Evolutionary conservation across 2,113 vertebrate genomes (phyloP).

Genomic region (Notiomystis cincta): DNA sequence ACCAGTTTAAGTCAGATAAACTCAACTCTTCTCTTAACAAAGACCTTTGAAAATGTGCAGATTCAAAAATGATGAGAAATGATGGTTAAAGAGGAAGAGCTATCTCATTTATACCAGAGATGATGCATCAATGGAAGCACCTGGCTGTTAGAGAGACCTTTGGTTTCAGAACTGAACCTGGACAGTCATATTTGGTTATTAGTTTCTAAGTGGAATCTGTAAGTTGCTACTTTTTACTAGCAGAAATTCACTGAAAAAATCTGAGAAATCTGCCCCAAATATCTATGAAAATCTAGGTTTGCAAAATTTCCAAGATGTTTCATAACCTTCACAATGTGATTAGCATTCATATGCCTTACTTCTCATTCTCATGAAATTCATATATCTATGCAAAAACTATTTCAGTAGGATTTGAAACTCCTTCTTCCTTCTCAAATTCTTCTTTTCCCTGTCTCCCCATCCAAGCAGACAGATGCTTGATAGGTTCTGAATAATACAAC

Average conservation of each 20-base stretch:
- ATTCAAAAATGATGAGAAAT: neutral
- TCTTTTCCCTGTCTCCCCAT: neutral
- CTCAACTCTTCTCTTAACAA: neutral
- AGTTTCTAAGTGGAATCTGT: neutral
- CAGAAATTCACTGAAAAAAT: neutral
- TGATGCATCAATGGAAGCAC: neutral
- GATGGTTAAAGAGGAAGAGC: neutral
- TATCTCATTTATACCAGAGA: neutral
- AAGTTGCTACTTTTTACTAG: neutral
- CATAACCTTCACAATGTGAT: neutral
- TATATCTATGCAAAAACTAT: neutral
- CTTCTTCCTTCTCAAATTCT: neutral
- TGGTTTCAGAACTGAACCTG: neutral
- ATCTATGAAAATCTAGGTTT: neutral
- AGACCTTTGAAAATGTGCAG: neutral
- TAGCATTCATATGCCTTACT: neutral
- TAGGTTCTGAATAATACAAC: neutral
- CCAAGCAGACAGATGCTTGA: neutral
- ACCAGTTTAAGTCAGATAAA: neutral
- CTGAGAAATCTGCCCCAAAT: neutral
- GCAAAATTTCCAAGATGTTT: neutral
- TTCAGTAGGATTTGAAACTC: neutral
- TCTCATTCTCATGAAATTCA: neutral
- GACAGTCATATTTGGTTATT: neutral
- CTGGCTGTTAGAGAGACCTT: neutral